Evolutionary conservation across 2,113 vertebrate genomes (phyloP), one percentile per base, ranked within the genome.

Genomic region (Paraplagusia blochii): DNA sequence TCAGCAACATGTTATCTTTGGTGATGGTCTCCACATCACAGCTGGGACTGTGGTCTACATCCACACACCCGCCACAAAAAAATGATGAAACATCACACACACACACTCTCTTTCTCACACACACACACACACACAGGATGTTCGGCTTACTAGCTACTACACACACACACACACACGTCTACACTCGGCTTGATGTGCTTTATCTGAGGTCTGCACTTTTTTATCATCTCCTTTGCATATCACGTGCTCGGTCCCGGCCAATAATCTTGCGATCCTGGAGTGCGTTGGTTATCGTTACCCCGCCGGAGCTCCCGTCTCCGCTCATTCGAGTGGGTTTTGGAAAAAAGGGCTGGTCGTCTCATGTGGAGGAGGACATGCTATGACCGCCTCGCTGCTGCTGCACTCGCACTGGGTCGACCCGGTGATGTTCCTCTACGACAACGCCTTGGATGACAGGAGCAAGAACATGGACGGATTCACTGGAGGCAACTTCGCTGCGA

Each of bases 371-470:
- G 93, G 92, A 89, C 95, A 93, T 94, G 96, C 94, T 97, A 98
- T 98, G 95, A 98, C 96, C 93, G 94, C 95, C 88, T 94, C 95
- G 91, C 90, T 98, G 86, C 95, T 98, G 89, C 95, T 98, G 89
- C 95, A 95, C 84, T 94, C 96, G 84, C 95, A 94, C 93, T 98
- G 95, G 96, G 93, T 95, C 89, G 96, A 98, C 92, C 95, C 95
- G 89, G 93, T 98, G 91, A 98, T 98, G 96, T 98, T 98, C 69
- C 94, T 98, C 79, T 98, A 97, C 93, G 96, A 97, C 92, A 94
- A 92, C 92, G 89, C 92, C 81, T 87, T 95, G 90, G 93, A 95
- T 85, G 93, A 94, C 65, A 93, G 94, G 88, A 95, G 90, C 90
- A 97, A 98, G 90, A 98, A 93, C 91, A 98, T 98, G 95, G 95